A percentile compares a stretch with the other conserved stretches of the same genome.
phyloP scores from a whole-genome alignment of 2,888 invertebrate species.

The Scaeva pyrastri region DNA sequence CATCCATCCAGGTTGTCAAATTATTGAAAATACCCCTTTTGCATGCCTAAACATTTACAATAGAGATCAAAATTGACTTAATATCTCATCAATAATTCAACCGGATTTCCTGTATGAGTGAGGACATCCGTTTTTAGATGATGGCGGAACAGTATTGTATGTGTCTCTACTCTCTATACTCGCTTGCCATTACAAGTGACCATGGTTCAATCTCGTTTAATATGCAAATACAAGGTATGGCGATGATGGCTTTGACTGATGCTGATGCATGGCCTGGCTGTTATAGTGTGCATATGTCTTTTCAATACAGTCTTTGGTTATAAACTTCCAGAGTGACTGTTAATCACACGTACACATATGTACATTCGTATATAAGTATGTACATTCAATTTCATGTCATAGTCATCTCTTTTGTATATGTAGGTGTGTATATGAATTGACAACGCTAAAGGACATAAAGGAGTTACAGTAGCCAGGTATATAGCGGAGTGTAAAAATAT shows the following conservation, averaged over 20 bases:
- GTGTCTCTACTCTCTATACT: no score
- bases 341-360: neutral
- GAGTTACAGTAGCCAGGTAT: neutral
- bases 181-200: slow-evolving; percentile 74
- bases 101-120: slow-evolving; percentile 83
- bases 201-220: slow-evolving; percentile 73
- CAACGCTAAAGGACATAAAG: neutral
- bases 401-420: neutral
- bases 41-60: slow-evolving; percentile 16
- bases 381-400: slow-evolving; percentile 43
- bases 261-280: no score
- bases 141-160: slow-evolving; percentile 82
- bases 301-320: neutral
- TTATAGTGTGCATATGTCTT: neutral
- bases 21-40: neutral
- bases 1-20: neutral
- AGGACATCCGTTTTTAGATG: slow-evolving; percentile 83
- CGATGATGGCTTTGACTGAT: neutral
- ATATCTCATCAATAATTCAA: slow-evolving; percentile 84
- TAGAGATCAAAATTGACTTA: slow-evolving; percentile 81
- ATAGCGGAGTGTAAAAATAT: slow-evolving; percentile 54
- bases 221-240: slow-evolving; percentile 70
- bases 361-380: no score
- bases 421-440: neutral
- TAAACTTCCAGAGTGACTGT: slow-evolving; percentile 25